Percentiles rank a stretch among this genome's conserved stretches.
phyloP scores from a whole-genome alignment of 2,888 invertebrate genomes.

The Trachelus tabidus region DNA sequence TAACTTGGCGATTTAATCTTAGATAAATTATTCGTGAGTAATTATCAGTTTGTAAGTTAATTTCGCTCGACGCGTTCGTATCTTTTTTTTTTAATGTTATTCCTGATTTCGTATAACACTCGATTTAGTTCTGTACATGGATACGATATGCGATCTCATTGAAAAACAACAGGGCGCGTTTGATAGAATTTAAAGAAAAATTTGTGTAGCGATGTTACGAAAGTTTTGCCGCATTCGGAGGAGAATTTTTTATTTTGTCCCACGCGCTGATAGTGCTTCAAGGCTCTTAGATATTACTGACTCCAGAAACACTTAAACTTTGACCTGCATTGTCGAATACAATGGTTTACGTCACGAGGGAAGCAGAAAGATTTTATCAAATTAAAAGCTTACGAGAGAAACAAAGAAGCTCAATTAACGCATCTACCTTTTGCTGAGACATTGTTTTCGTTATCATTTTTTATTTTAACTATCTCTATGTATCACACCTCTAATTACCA shows the following conservation, averaged over 20 bases:
- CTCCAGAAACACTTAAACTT: background rate
- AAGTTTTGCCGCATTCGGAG: background rate
- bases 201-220: background rate
- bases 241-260: background rate
- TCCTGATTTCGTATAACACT: background rate
- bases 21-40: too few species aligned
- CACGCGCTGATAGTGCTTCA: background rate
- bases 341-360: background rate
- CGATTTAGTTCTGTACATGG: background rate
- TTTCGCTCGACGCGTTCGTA: background rate
- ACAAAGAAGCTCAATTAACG: background rate
- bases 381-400: background rate
- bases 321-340: background rate
- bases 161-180: background rate
- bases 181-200: too few species aligned
- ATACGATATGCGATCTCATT: background rate
- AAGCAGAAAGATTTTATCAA: background rate
- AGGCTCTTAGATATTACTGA: background rate
- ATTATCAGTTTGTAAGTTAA: background rate
- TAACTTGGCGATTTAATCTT: background rate
- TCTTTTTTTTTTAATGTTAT: background rate
- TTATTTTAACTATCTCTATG: too few species aligned
- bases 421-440: background rate
- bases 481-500: background rate
- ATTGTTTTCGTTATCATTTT: too few species aligned